Conservation (phyloP, 35 echinoderm and acorn worm species). For the Antedon bifida region DNA sequence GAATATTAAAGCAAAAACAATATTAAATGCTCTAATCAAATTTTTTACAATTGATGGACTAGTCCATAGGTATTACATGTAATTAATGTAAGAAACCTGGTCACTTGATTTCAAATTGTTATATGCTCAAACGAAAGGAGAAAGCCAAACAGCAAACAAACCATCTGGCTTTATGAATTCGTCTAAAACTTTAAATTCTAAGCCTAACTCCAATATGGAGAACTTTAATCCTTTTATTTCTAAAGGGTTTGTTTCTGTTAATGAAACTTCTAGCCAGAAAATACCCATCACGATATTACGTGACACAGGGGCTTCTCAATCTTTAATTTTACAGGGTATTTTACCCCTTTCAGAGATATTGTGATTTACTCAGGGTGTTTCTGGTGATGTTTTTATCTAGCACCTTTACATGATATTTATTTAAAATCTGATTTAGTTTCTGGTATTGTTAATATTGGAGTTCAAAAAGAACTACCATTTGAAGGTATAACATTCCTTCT, state of each 20-base stretch:
- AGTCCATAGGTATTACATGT: neutral
- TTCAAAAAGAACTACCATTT: constrained; percentile 5
- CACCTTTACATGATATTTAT: constrained; percentile 4
- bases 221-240: neutral
- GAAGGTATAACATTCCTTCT: constrained; percentile 25
- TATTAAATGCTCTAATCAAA: neutral
- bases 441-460: constrained; percentile 12
- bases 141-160: neutral
- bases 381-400: neutral
- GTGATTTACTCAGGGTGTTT: neutral
- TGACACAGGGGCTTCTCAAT: constrained; percentile 6
- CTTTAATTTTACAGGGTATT: neutral
- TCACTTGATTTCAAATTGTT: neutral
- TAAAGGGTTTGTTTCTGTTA: neutral
- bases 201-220: neutral
- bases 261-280: neutral
- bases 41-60: neutral
- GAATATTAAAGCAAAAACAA: neutral
- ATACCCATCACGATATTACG: neutral
- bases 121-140: neutral
- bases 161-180: neutral
- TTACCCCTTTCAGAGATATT: neutral
- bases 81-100: neutral
- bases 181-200: neutral
- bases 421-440: constrained; percentile 14